Evolutionary conservation across 2,797 vertebrate species (phyloP), one percentile per base, ranked within the genome.

Genomic region (Hydrocynus forskahlii): DNA sequence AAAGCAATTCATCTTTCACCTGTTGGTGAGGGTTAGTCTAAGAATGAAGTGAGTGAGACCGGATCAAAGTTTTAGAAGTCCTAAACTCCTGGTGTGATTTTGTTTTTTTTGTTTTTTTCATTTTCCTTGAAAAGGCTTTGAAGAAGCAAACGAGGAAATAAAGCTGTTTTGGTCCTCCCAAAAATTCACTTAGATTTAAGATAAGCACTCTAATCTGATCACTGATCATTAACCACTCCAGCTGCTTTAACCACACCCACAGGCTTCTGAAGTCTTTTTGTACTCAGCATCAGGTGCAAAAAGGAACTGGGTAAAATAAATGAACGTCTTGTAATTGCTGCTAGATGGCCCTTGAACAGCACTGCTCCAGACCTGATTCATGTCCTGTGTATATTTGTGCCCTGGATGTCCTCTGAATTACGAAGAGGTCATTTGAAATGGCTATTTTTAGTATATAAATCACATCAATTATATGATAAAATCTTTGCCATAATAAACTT

Each of bases 1-100:
- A 54, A 81, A 81, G 43, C 50, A 64, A 29, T 75, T 75, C 1
- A 10, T 57, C 52, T 50, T 81, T 8, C 50, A 21, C 54, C 73
- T 54, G 55, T 38, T 40, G 68, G 55, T 38, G 64, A 81, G 64
- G 57, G 43, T 75, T 52, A 80, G 50, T 71, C 19, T 19, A 25
- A 79, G 25, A 10, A 40, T 64, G 50, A 17, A 70, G 4, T 57
- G 78, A 43, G 23, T 10, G 40, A 67, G 43, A 50, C 25, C 7
- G 38, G 60, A 50, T 45, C 25, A 57, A 79, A 68, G 1, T 7
- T 21, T 29, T 48, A 63, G 21, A 21, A 19, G 43, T 57, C 45
- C 25, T 38, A 2, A 72, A 40, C 23, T 40, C 59, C 21, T 35
- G 23, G 29, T 66, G 63, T 35, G 9, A 17, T 64, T 64, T 64